A percentile compares a stretch with the other conserved stretches of the same genome.
phyloP scores from a whole-genome alignment of 2,888 invertebrate species.

The Diarsia dahlii region DNA sequence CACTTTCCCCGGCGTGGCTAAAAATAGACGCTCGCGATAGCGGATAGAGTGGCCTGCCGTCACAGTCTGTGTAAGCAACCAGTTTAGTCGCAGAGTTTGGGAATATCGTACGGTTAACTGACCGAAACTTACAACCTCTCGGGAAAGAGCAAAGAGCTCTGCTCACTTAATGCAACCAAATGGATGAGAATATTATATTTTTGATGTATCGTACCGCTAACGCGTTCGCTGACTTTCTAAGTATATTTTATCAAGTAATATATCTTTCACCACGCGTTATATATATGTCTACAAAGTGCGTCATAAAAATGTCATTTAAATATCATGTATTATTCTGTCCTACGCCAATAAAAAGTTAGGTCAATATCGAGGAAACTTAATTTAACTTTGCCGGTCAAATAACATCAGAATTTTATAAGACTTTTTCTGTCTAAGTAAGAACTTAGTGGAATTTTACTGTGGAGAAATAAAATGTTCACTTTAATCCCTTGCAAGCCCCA shows the following conservation, averaged over 20 bases:
- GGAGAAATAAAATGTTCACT: slow-evolving; percentile 40
- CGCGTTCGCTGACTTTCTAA: slow-evolving; percentile 38
- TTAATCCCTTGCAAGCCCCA: slow-evolving; percentile 37
- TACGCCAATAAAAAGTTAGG: slow-evolving; percentile 43
- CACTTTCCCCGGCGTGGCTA: slow-evolving; percentile 87
- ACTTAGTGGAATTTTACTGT: slow-evolving; percentile 40
- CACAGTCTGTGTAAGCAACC: slow-evolving; percentile 69
- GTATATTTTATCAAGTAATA: slow-evolving; percentile 31
- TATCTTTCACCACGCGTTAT: slow-evolving; percentile 32
- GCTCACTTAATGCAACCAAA: slow-evolving; percentile 40
- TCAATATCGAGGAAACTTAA: slow-evolving; percentile 49
- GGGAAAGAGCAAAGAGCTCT: slow-evolving; percentile 32
- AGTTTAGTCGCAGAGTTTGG: slow-evolving; percentile 53
- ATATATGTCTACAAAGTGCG: slow-evolving; percentile 35
- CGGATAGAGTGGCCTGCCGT: slow-evolving; percentile 78
- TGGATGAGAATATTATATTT: slow-evolving; percentile 48
- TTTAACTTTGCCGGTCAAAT: slow-evolving; percentile 57
- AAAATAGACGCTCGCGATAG: slow-evolving; percentile 88
- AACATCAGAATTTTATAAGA: slow-evolving; percentile 41
- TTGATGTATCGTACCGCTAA: slow-evolving; percentile 43
- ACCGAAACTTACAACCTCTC: slow-evolving; percentile 53
- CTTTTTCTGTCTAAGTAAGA: slow-evolving; percentile 23
- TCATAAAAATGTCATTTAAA: slow-evolving; percentile 53
- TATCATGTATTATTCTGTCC: slow-evolving; percentile 35
- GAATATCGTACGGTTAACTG: slow-evolving; percentile 57